Conservation (phyloP, 1,140 invertebrate genomes). For the Cardiocondyla obscurior region DNA sequence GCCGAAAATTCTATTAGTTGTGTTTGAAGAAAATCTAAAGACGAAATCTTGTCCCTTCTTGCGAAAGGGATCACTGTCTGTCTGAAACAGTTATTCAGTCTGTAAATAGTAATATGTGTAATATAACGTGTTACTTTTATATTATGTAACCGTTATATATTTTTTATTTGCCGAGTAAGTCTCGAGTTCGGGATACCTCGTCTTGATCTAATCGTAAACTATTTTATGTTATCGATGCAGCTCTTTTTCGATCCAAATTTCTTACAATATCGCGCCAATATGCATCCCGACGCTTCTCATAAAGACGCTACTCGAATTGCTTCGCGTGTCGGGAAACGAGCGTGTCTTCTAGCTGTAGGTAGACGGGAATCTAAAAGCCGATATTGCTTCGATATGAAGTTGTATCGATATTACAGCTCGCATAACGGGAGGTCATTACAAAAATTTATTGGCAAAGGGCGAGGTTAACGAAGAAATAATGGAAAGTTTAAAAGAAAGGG, state of each 20-base stretch:
- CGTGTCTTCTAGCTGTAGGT: conserved; percentile 9
- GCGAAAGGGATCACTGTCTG: neutral
- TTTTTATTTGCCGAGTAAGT: too few relatives aligned
- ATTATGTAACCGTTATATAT: too few relatives aligned
- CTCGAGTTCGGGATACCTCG: too few relatives aligned
- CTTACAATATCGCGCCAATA: conserved; percentile 33
- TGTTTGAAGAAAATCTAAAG: neutral
- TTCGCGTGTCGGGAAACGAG: conserved; percentile 43
- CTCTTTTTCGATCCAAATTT: too few relatives aligned
- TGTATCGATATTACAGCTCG: conserved; percentile 42
- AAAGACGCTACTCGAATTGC: conserved; percentile 34
- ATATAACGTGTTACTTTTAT: too few relatives aligned
- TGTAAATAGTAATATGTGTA: too few relatives aligned
- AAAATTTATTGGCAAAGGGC: conserved; percentile 21
- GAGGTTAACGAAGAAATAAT: conserved; percentile 41
- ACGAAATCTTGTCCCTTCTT: neutral
- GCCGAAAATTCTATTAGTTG: neutral
- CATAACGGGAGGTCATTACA: conserved; percentile 41
- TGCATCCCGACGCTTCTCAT: conserved; percentile 11
- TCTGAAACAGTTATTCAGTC: neutral
- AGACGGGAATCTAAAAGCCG: conserved; percentile 21
- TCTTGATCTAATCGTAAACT: too few relatives aligned
- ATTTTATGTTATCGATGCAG: too few relatives aligned
- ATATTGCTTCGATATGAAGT: conserved; percentile 53
- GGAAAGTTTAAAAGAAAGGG: neutral